Evolutionary conservation across 2,888 invertebrate genomes (phyloP), one percentile per base, ranked within the genome.

Genomic region (Tinea semifulvella): DNA sequence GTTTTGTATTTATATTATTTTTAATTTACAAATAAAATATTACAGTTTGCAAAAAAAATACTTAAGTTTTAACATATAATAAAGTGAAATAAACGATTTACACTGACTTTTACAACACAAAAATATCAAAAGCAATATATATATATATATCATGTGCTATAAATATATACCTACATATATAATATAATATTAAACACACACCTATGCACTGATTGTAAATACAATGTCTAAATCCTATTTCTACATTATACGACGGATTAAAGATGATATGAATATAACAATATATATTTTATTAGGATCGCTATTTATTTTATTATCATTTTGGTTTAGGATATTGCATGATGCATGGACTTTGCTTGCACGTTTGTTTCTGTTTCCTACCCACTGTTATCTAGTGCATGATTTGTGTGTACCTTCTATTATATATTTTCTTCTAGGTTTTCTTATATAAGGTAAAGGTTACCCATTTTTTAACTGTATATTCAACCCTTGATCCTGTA

Each of bases 361-460:
- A 36, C 2, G 14, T 27, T 10, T 38, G 36, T 22, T 46, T 14
- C 31, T 42, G 36, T 28, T 14, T 28, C 2, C 20, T 40, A 16
- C 31, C 14, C 42, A 38, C 16, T 49, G 22, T 31, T 31, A n/a
- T 31, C 31, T 14, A 42, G 4, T 26, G 43, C 50, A 52, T 54
- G 50, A 27, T 25, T 43, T 47, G 43, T 44, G 25, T 55, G 52
- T 42, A 52, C 52, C 52, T 53, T 48, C 49, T 50, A 44, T 35
- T 47, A n/a, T n/a, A n/a, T n/a, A n/a, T 31, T 31, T 31, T 31
- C 13, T 2, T 31, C 14, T 31, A 31, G 31, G 31, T 31, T 31
- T 2, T 31, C n/a, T n/a, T n/a, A n/a, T n/a, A n/a, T n/a, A n/a
- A n/a, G n/a, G n/a, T n/a, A n/a, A n/a, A n/a, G n/a, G n/a, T n/a